phyloP scores from a whole-genome alignment of 2,797 vertebrate genomes.

The Gastrophryne carolinensis region DNA sequence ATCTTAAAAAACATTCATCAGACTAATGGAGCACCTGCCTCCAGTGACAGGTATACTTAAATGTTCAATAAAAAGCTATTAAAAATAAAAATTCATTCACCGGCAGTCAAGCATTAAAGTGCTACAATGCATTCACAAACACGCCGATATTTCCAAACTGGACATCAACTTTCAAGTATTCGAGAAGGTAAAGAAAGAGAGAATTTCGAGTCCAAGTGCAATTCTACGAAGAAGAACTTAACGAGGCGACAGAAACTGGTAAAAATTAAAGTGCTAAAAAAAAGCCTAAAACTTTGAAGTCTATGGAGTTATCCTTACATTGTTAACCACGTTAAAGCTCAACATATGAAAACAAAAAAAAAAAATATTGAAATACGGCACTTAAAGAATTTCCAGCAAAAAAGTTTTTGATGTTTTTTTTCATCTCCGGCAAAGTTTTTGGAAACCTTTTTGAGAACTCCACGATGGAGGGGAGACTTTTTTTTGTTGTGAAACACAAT shows the following conservation, averaged over 20 bases:
- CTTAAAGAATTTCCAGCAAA: no score
- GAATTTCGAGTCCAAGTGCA: constrained; percentile 58
- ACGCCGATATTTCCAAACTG: not conserved
- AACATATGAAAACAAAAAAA: constrained; percentile 54
- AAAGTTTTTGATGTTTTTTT: not conserved
- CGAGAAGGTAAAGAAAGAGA: not conserved
- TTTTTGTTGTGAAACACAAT: constrained; percentile 1
- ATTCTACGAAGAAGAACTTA: constrained; percentile 48
- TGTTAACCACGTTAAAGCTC: constrained; percentile 55
- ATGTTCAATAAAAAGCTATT: not conserved
- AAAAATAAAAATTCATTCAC: constrained; percentile 26
- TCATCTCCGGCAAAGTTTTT: not conserved
- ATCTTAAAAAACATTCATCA: no score
- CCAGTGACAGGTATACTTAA: not conserved
- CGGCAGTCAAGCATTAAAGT: constrained; percentile 66
- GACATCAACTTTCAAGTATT: constrained; percentile 24
- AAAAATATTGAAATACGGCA: constrained; percentile 60
- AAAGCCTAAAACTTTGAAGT: not conserved
- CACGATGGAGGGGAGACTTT: not conserved
- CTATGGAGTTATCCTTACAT: not conserved
- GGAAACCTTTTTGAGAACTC: not conserved
- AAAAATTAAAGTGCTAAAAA: constrained; percentile 57
- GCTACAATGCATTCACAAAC: constrained; percentile 57
- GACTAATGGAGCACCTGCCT: not conserved
- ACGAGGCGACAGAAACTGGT: constrained; percentile 51